These are phyloP conservation scores for Drosophila varians DNA, from an alignment of 1,140 invertebrate genomes.

Conservation along the genomic window DNA sequence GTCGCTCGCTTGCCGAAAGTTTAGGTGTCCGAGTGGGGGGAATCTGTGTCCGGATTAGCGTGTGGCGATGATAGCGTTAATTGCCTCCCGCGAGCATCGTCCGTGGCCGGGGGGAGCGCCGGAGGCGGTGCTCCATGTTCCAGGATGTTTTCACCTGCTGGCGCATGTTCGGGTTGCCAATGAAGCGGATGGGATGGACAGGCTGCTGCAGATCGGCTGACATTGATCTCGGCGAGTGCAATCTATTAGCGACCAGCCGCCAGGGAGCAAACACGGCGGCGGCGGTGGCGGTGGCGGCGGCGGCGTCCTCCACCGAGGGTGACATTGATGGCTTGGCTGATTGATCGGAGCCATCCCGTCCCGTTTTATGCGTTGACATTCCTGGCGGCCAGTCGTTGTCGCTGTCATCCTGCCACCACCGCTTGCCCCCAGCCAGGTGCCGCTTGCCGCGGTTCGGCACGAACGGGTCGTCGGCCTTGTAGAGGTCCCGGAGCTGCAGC, in stretches of 20 bases:
- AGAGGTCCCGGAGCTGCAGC: conserved; percentile 68
- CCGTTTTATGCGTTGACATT: conserved; percentile 81
- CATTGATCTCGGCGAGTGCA: conserved; percentile 78
- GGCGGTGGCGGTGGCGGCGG: conserved; percentile 18
- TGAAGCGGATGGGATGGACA: conserved; percentile 49
- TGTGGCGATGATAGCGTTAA: conserved; percentile 55
- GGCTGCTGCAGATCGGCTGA: conserved; percentile 52
- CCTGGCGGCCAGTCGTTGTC: conserved; percentile 67
- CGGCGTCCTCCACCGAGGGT: conserved; percentile 48
- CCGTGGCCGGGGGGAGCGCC: conserved; percentile 26
- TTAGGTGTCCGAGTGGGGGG: conserved; percentile 42
- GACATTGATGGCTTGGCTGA: conserved; percentile 81
- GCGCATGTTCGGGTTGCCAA: conserved; percentile 61
- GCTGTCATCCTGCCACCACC: conserved; percentile 27
- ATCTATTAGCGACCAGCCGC: conserved; percentile 71
- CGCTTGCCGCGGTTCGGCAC: conserved; percentile 76
- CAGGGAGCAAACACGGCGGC: conserved; percentile 20
- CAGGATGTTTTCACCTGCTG: conserved; percentile 65
- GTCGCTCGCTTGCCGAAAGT: conserved; percentile 15
- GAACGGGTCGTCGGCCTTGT: conserved; percentile 70
- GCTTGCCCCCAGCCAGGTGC: conserved; percentile 32
- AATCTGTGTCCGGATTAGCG: conserved; percentile 59
- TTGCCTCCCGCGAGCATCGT: conserved; percentile 59
- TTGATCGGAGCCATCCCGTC: conserved; percentile 80
- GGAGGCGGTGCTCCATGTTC: conserved; percentile 26